A percentile compares a stretch with the other conserved stretches of the same genome.
phyloP scores from a whole-genome alignment of 2,888 invertebrate species.

The Noctua pronuba region DNA sequence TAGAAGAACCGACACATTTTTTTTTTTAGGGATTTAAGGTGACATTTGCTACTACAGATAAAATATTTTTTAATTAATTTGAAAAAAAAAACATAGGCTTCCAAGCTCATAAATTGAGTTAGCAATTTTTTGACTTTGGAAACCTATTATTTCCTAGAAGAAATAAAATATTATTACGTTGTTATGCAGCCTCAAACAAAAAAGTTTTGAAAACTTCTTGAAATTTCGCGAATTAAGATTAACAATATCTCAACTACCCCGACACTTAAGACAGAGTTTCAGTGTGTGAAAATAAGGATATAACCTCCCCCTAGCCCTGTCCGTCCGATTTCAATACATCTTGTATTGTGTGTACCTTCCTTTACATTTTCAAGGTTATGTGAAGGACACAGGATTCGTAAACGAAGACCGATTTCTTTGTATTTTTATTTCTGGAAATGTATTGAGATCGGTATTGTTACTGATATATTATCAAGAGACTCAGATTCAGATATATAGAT shows the following conservation, averaged over 20 bases:
- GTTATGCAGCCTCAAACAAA: background rate
- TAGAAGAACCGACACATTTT: background rate
- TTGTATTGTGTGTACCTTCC: constrained; percentile 13
- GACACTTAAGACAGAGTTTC: background rate
- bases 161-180: background rate
- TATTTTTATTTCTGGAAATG: background rate
- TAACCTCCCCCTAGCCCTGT: background rate
- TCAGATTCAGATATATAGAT: too few relatives aligned
- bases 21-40: background rate
- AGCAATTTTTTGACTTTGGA: background rate
- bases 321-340: background rate
- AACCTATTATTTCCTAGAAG: background rate
- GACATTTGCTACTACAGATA: background rate
- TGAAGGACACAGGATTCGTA: constrained; percentile 8
- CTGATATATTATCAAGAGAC: background rate
- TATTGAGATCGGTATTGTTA: background rate
- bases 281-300: background rate
- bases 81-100: background rate
- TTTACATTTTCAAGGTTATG: constrained; percentile 31
- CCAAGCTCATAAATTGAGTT: background rate
- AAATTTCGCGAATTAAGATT: background rate
- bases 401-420: background rate
- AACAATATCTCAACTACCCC: background rate
- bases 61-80: background rate
- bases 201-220: background rate